These are phyloP conservation scores for Salvelinus fontinalis DNA, from an alignment of 2,113 vertebrate species.

Conservation along the genomic window DNA sequence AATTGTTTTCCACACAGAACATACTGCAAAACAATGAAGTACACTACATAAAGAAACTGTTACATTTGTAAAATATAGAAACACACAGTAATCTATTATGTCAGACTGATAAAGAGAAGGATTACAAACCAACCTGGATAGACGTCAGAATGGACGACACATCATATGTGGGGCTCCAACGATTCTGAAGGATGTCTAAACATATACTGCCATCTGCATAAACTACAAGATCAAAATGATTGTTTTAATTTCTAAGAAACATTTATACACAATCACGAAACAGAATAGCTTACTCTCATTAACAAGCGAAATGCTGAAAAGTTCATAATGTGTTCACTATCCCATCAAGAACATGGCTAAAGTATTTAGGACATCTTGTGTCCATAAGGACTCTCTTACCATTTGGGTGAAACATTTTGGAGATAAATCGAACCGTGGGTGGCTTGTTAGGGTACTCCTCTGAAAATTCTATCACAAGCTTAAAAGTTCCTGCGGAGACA, in stretches of 20 bases:
- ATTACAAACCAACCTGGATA: conserved; percentile 85
- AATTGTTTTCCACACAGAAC: neutral
- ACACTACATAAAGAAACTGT: too few relatives aligned
- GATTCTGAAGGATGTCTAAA: conserved; percentile 99
- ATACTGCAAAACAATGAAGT: too few relatives aligned
- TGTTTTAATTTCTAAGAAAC: too few relatives aligned
- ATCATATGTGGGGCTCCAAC: conserved; percentile 98
- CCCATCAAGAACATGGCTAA: too few relatives aligned
- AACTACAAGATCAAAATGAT: conserved; percentile 67
- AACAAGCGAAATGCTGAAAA: neutral
- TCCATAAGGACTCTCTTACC: conserved; percentile 78
- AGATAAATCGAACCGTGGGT: conserved; percentile 97
- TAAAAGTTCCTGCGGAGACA: conserved; percentile 90
- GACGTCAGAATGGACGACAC: conserved; percentile 99
- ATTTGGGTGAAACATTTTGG: conserved; percentile 99
- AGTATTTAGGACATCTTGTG: neutral
- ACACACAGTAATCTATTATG: neutral
- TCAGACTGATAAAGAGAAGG: neutral
- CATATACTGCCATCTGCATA: conserved; percentile 99
- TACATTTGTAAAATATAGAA: neutral
- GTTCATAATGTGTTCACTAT: neutral
- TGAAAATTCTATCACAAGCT: conserved; percentile 99
- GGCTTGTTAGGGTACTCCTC: conserved; percentile 99
- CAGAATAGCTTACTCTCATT: neutral
- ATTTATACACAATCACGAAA: neutral